Evolutionary conservation across 2,113 vertebrate genomes (phyloP).

Genomic region (Sitta europaea): DNA sequence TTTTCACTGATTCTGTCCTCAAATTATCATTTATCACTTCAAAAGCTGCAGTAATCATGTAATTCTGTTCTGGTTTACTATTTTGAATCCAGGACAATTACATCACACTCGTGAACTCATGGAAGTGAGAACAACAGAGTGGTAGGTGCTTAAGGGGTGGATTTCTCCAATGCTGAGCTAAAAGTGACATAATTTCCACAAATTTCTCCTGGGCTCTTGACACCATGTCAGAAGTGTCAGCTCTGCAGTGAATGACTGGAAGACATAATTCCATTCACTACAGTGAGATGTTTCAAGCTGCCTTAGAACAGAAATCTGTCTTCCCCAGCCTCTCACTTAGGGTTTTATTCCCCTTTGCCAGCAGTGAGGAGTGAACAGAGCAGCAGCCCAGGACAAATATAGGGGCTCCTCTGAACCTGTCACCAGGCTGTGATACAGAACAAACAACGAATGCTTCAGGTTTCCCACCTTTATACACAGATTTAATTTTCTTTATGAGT

Average conservation of each 20-base stretch:
- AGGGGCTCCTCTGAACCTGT: neutral
- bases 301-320: neutral
- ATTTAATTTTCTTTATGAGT: neutral
- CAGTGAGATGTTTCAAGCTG: neutral
- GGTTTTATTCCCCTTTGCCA: neutral
- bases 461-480: neutral
- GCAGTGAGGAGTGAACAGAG: neutral
- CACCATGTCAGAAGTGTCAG: neutral
- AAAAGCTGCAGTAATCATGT: neutral
- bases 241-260: neutral
- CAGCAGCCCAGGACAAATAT: neutral
- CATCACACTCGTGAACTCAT: neutral
- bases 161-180: neutral
- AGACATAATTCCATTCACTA: neutral
- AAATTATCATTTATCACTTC: neutral
- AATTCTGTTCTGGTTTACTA: neutral
- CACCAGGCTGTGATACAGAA: neutral
- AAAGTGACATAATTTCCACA: neutral
- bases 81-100: neutral
- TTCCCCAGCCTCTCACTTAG: neutral
- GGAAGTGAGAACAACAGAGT: neutral
- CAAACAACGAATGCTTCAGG: neutral
- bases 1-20: neutral
- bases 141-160: neutral
- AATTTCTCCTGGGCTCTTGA: neutral